Conservation (phyloP, 2,797 vertebrate species). For the Halcyon chelicuti region DNA sequence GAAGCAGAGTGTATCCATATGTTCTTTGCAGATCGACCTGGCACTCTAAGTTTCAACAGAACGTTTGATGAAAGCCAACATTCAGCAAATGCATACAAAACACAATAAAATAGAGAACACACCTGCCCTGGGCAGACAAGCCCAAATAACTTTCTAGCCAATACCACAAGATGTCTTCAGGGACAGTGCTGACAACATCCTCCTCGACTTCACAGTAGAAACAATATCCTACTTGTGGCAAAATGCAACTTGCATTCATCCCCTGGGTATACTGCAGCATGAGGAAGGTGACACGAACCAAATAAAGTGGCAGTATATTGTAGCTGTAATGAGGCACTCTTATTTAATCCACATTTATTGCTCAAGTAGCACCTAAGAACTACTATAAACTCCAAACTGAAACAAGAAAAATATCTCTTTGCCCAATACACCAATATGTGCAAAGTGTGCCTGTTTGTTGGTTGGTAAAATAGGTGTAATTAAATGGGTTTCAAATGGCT, state of each 20-base stretch:
- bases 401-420: background rate
- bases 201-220: background rate
- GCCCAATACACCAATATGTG: background rate
- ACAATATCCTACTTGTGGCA: background rate
- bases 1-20: conserved; percentile 39
- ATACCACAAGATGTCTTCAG: conserved; percentile 26
- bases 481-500: background rate
- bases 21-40: conserved; percentile 52
- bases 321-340: background rate
- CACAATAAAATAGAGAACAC: conserved; percentile 53
- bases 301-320: background rate
- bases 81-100: conserved; percentile 43
- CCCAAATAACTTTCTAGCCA: conserved; percentile 3
- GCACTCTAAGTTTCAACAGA: conserved; percentile 67
- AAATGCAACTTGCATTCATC: background rate
- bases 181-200: conserved; percentile 7
- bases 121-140: conserved; percentile 53
- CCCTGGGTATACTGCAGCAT: background rate
- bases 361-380: background rate
- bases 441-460: background rate
- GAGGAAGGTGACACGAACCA: background rate
- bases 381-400: background rate
- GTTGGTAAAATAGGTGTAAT: background rate
- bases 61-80: conserved; percentile 13
- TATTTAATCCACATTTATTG: background rate